Evolutionary conservation across 1,140 invertebrate genomes (phyloP).

Genomic region (Drosophila pandora): DNA sequence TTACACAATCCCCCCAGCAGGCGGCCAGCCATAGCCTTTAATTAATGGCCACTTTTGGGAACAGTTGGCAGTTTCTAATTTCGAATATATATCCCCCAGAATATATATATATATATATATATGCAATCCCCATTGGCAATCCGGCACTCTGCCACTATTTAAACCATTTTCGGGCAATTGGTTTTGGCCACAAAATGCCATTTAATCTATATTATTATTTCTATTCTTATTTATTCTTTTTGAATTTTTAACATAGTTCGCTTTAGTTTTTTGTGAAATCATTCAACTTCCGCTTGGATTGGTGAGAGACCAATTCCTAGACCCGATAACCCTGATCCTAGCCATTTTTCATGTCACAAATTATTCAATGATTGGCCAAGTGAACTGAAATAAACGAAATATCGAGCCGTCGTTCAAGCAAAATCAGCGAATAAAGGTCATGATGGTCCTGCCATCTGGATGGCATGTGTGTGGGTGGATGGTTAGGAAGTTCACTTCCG

Average conservation of each 20-base stretch:
- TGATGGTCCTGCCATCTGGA: not conserved
- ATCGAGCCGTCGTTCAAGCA: not conserved
- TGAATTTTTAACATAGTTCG: conserved; percentile 1
- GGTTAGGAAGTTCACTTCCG: conserved; percentile 14
- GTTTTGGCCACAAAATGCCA: conserved; percentile 28
- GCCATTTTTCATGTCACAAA: conserved; percentile 68
- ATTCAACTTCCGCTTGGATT: conserved; percentile 27
- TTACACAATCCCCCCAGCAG: conserved; percentile 37
- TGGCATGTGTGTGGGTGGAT: conserved; percentile 5
- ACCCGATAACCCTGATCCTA: not conserved
- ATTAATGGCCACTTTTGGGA: conserved; percentile 66
- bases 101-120: not conserved
- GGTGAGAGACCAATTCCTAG: conserved; percentile 19
- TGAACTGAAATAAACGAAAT: conserved; percentile 37
- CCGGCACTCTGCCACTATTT: no score
- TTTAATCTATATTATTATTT: conserved; percentile 43
- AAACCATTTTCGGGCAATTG: conserved; percentile 2
- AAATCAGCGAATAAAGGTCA: not conserved
- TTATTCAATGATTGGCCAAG: conserved; percentile 69
- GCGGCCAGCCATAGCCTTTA: conserved; percentile 41
- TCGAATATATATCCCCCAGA: conserved; percentile 43
- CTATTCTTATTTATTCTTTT: not conserved
- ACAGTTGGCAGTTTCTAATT: conserved; percentile 69
- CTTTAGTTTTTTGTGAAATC: not conserved
- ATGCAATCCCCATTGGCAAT: conserved; percentile 13